A percentile compares a stretch with the other conserved stretches of the same genome.
Evolutionary conservation across 2,888 invertebrate species (phyloP).

Genomic region (Hyppa rectilinea): DNA sequence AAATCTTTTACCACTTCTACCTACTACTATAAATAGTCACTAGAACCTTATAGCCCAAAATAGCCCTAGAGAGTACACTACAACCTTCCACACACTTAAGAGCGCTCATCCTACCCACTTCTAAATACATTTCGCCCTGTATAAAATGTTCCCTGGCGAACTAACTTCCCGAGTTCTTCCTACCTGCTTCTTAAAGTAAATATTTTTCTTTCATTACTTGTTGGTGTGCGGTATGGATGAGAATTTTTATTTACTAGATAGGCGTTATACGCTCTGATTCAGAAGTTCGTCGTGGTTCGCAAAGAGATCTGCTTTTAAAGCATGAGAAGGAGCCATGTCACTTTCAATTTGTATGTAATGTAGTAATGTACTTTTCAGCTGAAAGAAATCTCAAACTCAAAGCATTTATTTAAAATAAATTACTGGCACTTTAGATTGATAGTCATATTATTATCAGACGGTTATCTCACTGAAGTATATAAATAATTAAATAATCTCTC

Average conservation of each 20-base stretch:
- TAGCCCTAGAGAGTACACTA: conserved; percentile 25
- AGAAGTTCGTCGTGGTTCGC: background rate
- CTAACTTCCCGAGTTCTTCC: conserved; percentile 42
- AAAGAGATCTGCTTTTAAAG: background rate
- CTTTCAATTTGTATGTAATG: conserved; percentile 2
- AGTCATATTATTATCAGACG: no score
- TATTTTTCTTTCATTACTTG: conserved; percentile 57
- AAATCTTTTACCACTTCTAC: conserved; percentile 25
- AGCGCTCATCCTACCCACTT: conserved; percentile 33
- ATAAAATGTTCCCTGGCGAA: conserved; percentile 45
- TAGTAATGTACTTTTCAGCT: background rate
- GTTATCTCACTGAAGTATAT: background rate
- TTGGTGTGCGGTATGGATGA: conserved; percentile 12
- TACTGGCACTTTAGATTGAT: no score
- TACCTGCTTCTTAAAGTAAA: conserved; percentile 43
- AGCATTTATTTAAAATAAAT: no score
- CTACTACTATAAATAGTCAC: conserved; percentile 21
- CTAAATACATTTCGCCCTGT: conserved; percentile 51
- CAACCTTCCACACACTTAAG: conserved; percentile 42
- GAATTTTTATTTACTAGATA: conserved; percentile 10
- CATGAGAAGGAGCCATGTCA: background rate
- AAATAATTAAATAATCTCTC: no score
- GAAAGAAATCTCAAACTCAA: no score
- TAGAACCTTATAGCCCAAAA: conserved; percentile 20
- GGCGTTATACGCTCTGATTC: background rate